Percentiles rank a stretch among this genome's conserved stretches.
These are phyloP conservation scores for Limnothrissa miodon DNA, from an alignment of 2,113 vertebrate genomes.

Conservation along the genomic window DNA sequence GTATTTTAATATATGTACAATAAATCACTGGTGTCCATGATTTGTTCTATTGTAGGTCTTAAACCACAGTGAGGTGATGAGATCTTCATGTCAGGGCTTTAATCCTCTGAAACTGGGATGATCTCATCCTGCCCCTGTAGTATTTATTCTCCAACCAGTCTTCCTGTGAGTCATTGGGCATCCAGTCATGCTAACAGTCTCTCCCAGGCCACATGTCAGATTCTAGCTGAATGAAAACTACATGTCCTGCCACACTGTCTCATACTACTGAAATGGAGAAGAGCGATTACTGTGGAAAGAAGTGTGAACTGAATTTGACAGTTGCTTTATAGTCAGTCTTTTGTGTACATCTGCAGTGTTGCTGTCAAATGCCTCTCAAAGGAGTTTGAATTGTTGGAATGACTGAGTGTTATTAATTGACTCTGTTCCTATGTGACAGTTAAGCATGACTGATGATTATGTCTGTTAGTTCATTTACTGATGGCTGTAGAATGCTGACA, in stretches of 20 bases:
- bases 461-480: conserved; percentile 91
- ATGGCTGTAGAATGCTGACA: background rate
- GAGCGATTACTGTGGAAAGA: conserved; percentile 90
- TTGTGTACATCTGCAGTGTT: conserved; percentile 89
- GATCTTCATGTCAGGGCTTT: conserved; percentile 19
- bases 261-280: conserved; percentile 83
- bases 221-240: conserved; percentile 98
- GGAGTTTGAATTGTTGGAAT: conserved; percentile 94
- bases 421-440: conserved; percentile 97
- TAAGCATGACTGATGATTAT: conserved; percentile 99
- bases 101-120: conserved; percentile 61
- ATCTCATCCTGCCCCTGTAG: conserved; percentile 84
- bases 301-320: conserved; percentile 82
- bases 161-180: conserved; percentile 84
- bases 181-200: conserved; percentile 85
- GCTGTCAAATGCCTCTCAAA: conserved; percentile 92
- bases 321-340: conserved; percentile 36
- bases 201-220: conserved; percentile 89
- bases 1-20: background rate
- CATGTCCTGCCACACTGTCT: conserved; percentile 44
- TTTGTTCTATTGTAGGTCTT: background rate
- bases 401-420: conserved; percentile 99
- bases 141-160: conserved; percentile 63
- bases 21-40: background rate
- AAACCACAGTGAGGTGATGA: background rate